phyloP scores from a whole-genome alignment of 2,113 vertebrate species.

The Rhegmatorhina hoffmannsi region DNA sequence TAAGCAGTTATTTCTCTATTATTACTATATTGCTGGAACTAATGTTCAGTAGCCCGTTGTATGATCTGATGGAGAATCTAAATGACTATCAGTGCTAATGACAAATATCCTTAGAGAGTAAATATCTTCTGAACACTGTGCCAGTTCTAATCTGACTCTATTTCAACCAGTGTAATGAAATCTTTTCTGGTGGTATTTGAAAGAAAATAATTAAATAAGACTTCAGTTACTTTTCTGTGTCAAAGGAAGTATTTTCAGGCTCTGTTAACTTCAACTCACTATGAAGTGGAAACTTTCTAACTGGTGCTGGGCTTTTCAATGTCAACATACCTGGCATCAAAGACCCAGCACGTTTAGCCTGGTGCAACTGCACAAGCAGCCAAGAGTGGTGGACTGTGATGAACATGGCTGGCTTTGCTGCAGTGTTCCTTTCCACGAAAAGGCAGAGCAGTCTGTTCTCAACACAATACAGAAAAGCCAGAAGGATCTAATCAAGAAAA shows the following conservation, averaged over 20 bases:
- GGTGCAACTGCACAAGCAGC: background rate
- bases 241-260: background rate
- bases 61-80: conserved; percentile 7
- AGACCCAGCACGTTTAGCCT: background rate
- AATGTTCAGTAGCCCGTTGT: conserved; percentile 11
- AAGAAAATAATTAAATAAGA: background rate
- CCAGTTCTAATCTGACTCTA: background rate
- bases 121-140: conserved; percentile 9
- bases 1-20: conserved; percentile 38
- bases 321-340: background rate
- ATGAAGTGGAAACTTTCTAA: background rate
- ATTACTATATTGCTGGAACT: conserved; percentile 39
- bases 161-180: background rate
- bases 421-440: background rate
- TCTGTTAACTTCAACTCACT: background rate
- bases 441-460: background rate
- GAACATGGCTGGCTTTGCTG: background rate
- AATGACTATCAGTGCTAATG: conserved; percentile 17
- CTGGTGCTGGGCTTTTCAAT: background rate
- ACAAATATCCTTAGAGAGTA: conserved; percentile 47
- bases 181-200: background rate
- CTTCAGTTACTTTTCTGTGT: background rate
- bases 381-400: background rate
- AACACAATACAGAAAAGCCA: background rate
- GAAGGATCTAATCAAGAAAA: background rate